A percentile compares a stretch with the other conserved stretches of the same genome.
Evolutionary conservation across 92 coral and sea anemone genomes (phyloP).

Genomic region (Parazoanthus swiftii): DNA sequence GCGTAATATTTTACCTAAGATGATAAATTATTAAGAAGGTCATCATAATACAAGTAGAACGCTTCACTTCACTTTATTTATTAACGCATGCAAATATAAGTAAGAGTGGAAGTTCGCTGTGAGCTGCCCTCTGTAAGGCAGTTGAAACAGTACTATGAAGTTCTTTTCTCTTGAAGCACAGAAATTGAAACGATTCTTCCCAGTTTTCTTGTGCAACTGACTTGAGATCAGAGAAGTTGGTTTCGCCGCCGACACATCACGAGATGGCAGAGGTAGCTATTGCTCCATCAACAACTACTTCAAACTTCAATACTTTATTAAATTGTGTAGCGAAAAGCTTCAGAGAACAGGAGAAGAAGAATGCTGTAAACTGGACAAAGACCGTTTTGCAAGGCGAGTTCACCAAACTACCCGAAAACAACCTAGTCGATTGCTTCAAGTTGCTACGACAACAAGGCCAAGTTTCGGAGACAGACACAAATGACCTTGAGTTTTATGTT

Average conservation of each 20-base stretch:
- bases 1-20: no score
- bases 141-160: no score
- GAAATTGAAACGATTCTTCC: no score
- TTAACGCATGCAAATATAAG: no score
- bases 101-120: no score
- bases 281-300: not conserved
- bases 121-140: no score
- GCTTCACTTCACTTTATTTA: no score
- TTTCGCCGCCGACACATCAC: not conserved
- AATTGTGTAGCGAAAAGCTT: not conserved
- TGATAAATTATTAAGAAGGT: no score
- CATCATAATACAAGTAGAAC: no score
- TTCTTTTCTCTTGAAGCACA: no score
- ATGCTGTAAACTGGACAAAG: conserved; percentile 34
- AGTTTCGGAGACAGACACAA: conserved; percentile 7
- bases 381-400: conserved; percentile 29
- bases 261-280: not conserved
- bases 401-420: conserved; percentile 27
- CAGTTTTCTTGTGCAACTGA: no score
- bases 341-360: not conserved
- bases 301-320: not conserved
- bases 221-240: no score
- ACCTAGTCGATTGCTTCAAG: not conserved
- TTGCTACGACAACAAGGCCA: conserved; percentile 31
- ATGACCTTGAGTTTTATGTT: conserved; percentile 13